phyloP scores from a whole-genome alignment of 1,140 invertebrate species.

The Drosophila orosa region DNA sequence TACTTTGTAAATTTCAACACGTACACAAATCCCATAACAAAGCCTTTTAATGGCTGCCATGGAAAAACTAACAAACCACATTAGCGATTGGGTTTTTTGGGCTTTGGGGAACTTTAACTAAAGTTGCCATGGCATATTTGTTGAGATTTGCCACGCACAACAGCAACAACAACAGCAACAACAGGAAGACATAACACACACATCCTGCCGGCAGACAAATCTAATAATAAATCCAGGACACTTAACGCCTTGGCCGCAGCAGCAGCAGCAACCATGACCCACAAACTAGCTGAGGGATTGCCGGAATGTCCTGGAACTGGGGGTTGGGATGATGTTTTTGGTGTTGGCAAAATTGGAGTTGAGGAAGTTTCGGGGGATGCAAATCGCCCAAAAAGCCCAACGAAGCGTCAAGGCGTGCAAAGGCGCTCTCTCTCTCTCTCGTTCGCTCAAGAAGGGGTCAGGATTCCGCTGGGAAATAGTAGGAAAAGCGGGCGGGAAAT shows the following conservation, averaged over 20 bases:
- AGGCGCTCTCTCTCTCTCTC: constrained; percentile 31
- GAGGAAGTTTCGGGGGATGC: constrained; percentile 45
- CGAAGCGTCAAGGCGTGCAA: constrained; percentile 63
- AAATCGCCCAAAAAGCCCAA: constrained; percentile 69
- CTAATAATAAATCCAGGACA: constrained; percentile 82
- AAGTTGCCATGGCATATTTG: constrained; percentile 73
- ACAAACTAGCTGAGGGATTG: constrained; percentile 68
- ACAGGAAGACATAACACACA: constrained; percentile 70
- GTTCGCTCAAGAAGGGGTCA: constrained; percentile 11
- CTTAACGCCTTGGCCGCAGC: constrained; percentile 78
- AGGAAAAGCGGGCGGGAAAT: neutral
- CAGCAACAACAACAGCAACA: too few species aligned
- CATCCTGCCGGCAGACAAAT: constrained; percentile 67
- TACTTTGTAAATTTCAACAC: constrained; percentile 80
- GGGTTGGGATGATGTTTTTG: neutral
- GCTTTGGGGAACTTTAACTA: constrained; percentile 54
- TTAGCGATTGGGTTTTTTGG: constrained; percentile 45
- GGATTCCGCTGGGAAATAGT: neutral
- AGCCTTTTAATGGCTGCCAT: constrained; percentile 79
- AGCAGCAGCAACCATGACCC: constrained; percentile 71
- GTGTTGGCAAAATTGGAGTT: constrained; percentile 23
- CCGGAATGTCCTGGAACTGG: constrained; percentile 4
- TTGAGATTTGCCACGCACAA: constrained; percentile 63
- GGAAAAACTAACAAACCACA: constrained; percentile 79
- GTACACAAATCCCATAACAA: constrained; percentile 81